Conservation (phyloP, 1,140 invertebrate species). For the Apocrypta bakeri region DNA sequence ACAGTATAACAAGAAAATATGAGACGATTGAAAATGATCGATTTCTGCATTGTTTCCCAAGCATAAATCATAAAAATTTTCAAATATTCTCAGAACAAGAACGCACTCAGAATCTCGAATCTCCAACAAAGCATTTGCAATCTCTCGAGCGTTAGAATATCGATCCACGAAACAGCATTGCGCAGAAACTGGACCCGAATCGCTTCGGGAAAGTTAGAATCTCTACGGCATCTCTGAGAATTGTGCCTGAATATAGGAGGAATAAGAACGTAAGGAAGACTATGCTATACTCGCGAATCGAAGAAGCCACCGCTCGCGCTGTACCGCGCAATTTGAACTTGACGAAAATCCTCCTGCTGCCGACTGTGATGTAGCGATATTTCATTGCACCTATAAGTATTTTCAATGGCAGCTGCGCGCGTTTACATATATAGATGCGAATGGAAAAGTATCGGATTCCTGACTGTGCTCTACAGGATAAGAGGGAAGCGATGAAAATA, state of each 20-base stretch:
- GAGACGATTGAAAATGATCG: too few relatives aligned
- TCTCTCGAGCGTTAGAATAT: constrained; percentile 5
- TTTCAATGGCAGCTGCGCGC: background rate
- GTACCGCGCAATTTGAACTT: constrained; percentile 24
- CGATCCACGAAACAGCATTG: background rate
- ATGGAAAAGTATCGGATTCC: background rate
- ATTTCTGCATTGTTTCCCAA: too few relatives aligned
- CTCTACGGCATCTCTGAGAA: background rate
- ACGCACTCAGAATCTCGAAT: background rate
- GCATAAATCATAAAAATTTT: too few relatives aligned
- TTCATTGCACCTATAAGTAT: constrained; percentile 38
- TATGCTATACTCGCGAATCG: too few relatives aligned
- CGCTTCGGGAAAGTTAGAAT: constrained; percentile 27
- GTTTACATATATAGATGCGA: background rate
- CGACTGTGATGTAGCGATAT: constrained; percentile 41
- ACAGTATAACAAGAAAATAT: too few relatives aligned
- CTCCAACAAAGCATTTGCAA: background rate
- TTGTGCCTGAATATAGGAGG: background rate
- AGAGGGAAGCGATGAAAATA: constrained; percentile 34
- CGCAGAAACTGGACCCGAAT: background rate
- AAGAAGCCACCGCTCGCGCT: background rate
- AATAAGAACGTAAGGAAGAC: constrained; percentile 18
- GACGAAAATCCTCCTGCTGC: constrained; percentile 14
- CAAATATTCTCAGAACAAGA: background rate
- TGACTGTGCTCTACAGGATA: background rate